Evolutionary conservation across 2,797 vertebrate species (phyloP), one percentile per base, ranked within the genome.

Genomic region (Clarias fuscus): DNA sequence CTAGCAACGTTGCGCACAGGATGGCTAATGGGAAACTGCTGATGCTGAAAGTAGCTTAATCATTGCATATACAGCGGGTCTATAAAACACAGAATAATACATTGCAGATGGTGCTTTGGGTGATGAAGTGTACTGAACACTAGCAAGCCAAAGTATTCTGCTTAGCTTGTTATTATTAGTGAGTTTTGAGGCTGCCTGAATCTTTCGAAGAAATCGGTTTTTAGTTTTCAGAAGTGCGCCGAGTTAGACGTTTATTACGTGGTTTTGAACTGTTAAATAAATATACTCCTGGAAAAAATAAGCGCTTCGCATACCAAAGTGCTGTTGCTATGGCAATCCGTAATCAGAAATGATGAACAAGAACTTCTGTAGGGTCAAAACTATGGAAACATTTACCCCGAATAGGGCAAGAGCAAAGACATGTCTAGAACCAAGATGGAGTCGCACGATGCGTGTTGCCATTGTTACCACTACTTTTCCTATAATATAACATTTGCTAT

Each of bases 21-120:
- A 82, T 68, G 22, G 33, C 53, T 72, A 62, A 81, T 72, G 40
- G 37, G 40, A 83, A 86, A 86, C 40, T 77, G 64, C 24, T 61
- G 71, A 86, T 73, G 62, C 40, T 30, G 17, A 68, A 86, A 77
- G 59, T 83, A 83, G 85, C 48, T 73, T 65, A 81, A 83, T 86
- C 71, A 75, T 58, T 58, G 71, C 81, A 77, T 70, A 77, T 70
- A 83, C 80, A 83, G 79, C 2, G 24, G 7, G 0, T 77, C 80
- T 77, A 37, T 77, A 68, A 83, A 75, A 58, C n/a, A 77, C 7
- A 77, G 62, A 75, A 59, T 83, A 65, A 75, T 48, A 82, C 43
- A 58, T 0, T 33, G 59, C 71, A 67, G 27, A 67, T 59, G 61
- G 53, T 48, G n/a, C 72, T 68, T 76, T 67, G 40, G 71, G 71